Evolutionary conservation across 2,797 vertebrate species (phyloP).

Genomic region (Acropternis orthonyx): DNA sequence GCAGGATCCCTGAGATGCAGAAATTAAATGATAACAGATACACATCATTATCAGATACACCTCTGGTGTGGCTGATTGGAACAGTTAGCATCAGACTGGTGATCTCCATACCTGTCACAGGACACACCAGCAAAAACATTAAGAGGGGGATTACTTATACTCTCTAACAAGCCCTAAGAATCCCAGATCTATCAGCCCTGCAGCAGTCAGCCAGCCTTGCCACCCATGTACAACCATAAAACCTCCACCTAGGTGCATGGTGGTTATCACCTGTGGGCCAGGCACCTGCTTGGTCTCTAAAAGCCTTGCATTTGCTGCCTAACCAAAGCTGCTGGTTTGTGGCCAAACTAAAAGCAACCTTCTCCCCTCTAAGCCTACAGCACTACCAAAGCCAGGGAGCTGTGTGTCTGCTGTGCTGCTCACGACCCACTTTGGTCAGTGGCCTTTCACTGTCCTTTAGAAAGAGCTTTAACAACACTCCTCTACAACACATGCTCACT

Average conservation of each 20-base stretch:
- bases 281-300: not conserved
- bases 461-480: not conserved
- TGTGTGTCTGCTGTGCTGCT: not conserved
- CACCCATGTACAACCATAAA: not conserved
- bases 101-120: not conserved
- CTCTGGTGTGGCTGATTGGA: not conserved
- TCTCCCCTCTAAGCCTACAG: not conserved
- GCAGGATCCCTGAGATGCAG: not conserved
- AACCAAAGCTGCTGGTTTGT: not conserved
- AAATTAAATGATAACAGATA: not conserved
- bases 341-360: not conserved
- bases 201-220: not conserved
- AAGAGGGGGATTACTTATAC: not conserved
- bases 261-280: not conserved
- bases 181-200: not conserved
- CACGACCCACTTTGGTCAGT: not conserved
- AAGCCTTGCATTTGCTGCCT: not conserved
- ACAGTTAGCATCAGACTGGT: not conserved
- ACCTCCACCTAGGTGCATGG: not conserved
- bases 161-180: not conserved
- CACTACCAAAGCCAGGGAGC: not conserved
- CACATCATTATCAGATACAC: fast-evolving
- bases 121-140: not conserved
- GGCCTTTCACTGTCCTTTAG: not conserved
- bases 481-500: not conserved